Percentiles rank a stretch among this genome's conserved stretches.
Evolutionary conservation across 2,797 vertebrate genomes (phyloP).

Genomic region (Anguilla anguilla): DNA sequence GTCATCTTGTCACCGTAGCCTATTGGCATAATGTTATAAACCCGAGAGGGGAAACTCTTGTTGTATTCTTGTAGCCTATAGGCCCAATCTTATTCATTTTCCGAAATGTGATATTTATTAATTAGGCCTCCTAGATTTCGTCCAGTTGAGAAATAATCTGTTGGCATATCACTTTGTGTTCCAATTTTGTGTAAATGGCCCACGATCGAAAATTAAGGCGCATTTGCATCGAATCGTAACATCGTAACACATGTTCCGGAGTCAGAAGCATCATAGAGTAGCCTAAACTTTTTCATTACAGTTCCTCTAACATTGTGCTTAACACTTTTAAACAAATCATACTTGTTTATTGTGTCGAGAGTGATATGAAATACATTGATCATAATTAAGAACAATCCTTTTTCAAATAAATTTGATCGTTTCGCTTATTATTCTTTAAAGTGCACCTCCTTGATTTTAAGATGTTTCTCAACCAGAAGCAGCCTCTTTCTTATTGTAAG

Average conservation of each 20-base stretch:
- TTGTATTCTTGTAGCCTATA: not conserved
- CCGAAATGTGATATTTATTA: not conserved
- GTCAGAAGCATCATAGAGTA: not conserved
- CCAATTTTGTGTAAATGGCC: not conserved
- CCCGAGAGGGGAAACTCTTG: not conserved
- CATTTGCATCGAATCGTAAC: not conserved
- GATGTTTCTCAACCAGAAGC: conserved; percentile 46
- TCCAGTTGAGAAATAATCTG: not conserved
- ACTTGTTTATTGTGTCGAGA: not conserved
- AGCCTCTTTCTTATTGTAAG: conserved; percentile 67
- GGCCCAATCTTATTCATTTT: not conserved
- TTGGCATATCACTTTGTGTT: not conserved
- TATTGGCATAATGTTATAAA: not conserved
- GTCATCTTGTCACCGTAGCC: not conserved
- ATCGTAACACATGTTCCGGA: not conserved
- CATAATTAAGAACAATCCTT: not conserved
- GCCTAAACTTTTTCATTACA: not conserved
- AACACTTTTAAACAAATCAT: not conserved
- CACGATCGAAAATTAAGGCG: not conserved
- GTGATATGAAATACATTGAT: not conserved
- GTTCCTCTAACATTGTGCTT: not conserved
- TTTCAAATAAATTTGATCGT: not conserved
- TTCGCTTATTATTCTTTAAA: not conserved
- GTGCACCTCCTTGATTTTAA: not conserved
- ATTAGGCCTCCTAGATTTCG: not conserved